Conservation (phyloP, 2,797 vertebrate genomes). For the Enteromius mattozi region DNA sequence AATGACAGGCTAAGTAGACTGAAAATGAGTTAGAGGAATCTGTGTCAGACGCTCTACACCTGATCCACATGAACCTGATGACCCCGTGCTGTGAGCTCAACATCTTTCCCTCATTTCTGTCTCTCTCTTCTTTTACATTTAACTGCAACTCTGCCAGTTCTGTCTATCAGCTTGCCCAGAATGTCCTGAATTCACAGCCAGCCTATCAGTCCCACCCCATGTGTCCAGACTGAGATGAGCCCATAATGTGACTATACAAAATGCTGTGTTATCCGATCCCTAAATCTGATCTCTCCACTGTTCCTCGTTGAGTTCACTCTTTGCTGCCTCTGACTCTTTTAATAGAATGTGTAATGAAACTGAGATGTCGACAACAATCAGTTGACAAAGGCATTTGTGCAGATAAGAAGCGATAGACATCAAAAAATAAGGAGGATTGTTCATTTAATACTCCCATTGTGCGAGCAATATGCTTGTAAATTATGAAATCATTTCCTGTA, state of each 20-base stretch:
- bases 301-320: conserved; percentile 17
- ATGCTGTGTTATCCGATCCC: conserved; percentile 61
- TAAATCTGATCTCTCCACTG: conserved; percentile 26
- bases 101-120: background rate
- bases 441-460: conserved; percentile 8
- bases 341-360: conserved; percentile 31
- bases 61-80: conserved; percentile 19
- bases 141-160: conserved; percentile 13
- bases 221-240: conserved; percentile 47
- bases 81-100: conserved; percentile 5
- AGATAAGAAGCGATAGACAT: background rate
- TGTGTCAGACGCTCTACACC: background rate
- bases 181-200: conserved; percentile 23
- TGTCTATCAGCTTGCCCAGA: conserved; percentile 7
- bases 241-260: conserved; percentile 60
- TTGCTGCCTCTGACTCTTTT: conserved; percentile 27
- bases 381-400: background rate
- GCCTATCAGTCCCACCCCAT: conserved; percentile 49
- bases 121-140: background rate
- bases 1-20: conserved; percentile 28
- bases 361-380: background rate
- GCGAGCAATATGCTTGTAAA: background rate
- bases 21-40: conserved; percentile 22
- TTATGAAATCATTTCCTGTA: background rate
- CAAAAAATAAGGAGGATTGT: background rate